Evolutionary conservation across 2,797 vertebrate genomes (phyloP).

Genomic region (Phylloscopus collybita): DNA sequence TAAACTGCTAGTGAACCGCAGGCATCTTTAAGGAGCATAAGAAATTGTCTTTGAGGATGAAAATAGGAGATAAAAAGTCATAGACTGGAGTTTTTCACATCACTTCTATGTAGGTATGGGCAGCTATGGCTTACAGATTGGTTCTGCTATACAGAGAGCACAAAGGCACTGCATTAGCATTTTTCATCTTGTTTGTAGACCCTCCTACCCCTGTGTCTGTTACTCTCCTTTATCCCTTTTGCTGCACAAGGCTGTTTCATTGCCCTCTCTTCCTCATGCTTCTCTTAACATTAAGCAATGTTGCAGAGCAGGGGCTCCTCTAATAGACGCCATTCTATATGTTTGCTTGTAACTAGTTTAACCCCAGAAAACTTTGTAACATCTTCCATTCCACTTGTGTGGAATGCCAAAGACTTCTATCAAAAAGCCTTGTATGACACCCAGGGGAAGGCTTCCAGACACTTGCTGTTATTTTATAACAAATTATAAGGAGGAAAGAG

Average conservation of each 20-base stretch:
- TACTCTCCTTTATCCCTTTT: background rate
- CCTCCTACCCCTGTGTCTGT: background rate
- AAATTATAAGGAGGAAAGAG: background rate
- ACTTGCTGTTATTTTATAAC: background rate
- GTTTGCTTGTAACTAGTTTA: background rate
- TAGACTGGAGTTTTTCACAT: fast-evolving
- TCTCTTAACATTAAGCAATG: background rate
- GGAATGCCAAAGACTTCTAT: background rate
- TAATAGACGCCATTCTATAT: background rate
- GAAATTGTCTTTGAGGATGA: background rate
- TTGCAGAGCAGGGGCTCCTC: background rate
- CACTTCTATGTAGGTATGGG: background rate
- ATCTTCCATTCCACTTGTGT: background rate
- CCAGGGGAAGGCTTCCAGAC: background rate
- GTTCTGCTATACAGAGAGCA: background rate
- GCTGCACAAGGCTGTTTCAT: background rate
- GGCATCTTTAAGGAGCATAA: background rate
- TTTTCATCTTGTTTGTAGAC: background rate
- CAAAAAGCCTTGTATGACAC: conserved; percentile 10
- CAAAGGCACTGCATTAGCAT: background rate
- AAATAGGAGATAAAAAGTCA: background rate
- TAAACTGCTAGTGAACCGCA: background rate
- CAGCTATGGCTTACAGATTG: background rate
- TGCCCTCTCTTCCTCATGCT: background rate
- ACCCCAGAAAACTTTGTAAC: background rate